A percentile compares a stretch with the other conserved stretches of the same genome.
Evolutionary conservation across 2,888 invertebrate species (phyloP).

Genomic region (Heteromyza rotundicornis): DNA sequence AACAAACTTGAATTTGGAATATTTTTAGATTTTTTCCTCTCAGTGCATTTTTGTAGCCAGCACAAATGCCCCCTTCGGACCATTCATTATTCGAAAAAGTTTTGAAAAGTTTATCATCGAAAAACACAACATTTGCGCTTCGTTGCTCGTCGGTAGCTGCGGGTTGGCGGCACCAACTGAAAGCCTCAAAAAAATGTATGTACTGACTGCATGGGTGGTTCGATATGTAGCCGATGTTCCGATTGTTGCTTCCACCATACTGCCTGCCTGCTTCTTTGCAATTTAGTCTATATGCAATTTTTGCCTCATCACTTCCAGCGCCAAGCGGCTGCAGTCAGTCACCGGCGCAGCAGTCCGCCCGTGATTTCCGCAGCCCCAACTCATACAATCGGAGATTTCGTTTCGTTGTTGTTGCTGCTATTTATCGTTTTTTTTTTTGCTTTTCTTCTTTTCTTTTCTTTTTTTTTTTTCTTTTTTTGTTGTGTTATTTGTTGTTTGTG

Average conservation of each 20-base stretch:
- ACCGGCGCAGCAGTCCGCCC: constrained; percentile 6
- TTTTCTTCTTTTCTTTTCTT: too few species aligned
- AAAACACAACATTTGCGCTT: constrained; percentile 9
- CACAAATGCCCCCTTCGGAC: too few species aligned
- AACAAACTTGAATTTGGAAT: too few species aligned
- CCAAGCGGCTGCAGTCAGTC: neutral
- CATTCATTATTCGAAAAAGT: too few species aligned
- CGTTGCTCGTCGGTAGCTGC: neutral
- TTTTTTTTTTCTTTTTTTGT: too few species aligned
- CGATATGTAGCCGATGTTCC: constrained; percentile 14
- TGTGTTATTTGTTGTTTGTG: constrained; percentile 45
- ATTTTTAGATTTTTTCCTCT: too few species aligned
- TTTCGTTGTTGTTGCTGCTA: constrained; percentile 32
- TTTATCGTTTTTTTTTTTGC: constrained; percentile 51
- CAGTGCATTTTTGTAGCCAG: too few species aligned
- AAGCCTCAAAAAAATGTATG: too few species aligned
- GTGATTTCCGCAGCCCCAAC: constrained; percentile 19
- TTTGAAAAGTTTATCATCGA: neutral
- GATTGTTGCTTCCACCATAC: too few species aligned
- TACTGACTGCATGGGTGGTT: constrained; percentile 13
- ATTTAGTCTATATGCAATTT: constrained; percentile 53
- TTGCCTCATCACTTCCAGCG: constrained; percentile 10
- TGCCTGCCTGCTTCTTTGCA: constrained; percentile 36
- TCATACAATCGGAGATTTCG: constrained; percentile 35
- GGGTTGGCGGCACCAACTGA: neutral